Conservation (phyloP, 2,113 vertebrate genomes). For the Shinisaurus crocodilurus region DNA sequence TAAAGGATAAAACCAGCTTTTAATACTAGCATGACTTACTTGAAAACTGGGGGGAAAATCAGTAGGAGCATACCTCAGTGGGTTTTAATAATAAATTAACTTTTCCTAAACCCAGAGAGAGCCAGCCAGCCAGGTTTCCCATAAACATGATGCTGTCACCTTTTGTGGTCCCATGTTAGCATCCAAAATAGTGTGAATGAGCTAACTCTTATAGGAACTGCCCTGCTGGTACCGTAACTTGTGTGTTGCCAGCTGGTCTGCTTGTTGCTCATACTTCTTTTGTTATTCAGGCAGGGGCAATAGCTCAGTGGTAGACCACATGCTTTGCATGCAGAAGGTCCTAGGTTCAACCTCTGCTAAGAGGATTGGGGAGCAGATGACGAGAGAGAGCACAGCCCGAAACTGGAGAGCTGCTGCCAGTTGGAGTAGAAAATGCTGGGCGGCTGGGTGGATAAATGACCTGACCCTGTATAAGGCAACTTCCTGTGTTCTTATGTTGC, state of each 20-base stretch:
- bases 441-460: not conserved
- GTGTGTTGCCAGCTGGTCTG: not conserved
- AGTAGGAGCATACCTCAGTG: not conserved
- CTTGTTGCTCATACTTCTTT: not conserved
- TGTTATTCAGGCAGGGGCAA: not conserved
- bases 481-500: not conserved
- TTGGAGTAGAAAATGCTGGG: not conserved
- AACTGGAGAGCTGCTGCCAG: not conserved
- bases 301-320: not conserved
- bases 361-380: not conserved
- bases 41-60: not conserved
- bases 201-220: not conserved
- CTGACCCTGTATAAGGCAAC: not conserved
- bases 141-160: not conserved
- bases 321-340: not conserved
- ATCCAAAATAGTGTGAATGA: fast-evolving
- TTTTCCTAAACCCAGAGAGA: not conserved
- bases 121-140: not conserved
- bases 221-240: conserved; percentile 29
- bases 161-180: not conserved
- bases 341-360: not conserved
- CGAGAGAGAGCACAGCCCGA: not conserved
- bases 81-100: not conserved
- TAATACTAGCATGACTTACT: not conserved
- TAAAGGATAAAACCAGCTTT: not conserved